phyloP scores from a whole-genome alignment of 2,797 vertebrate genomes.

The Peromyscus aztecus region DNA sequence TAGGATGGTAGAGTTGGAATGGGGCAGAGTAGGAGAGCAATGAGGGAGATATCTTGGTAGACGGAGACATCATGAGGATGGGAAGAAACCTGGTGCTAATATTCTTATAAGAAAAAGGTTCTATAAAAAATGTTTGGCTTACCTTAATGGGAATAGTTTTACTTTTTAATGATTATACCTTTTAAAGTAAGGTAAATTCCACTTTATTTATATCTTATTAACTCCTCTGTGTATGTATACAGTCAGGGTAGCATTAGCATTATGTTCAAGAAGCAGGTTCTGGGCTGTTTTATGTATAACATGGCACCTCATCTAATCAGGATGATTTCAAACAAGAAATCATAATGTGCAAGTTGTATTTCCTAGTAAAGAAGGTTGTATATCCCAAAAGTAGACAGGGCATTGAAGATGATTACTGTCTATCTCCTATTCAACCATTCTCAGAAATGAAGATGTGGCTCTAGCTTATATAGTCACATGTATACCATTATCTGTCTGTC shows the following conservation, averaged over 20 bases:
- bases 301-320: background rate
- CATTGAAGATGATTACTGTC: background rate
- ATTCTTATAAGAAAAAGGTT: background rate
- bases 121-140: background rate
- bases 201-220: background rate
- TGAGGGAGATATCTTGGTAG: too few relatives aligned
- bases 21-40: too few relatives aligned
- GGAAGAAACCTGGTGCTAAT: background rate
- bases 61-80: too few relatives aligned
- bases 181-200: slow-evolving; percentile 8
- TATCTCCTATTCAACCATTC: background rate
- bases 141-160: background rate
- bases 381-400: background rate
- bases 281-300: background rate
- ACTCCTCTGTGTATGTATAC: background rate
- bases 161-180: background rate
- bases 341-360: background rate
- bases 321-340: background rate
- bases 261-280: background rate
- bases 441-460: background rate
- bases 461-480: background rate
- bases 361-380: background rate
- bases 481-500: background rate
- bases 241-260: background rate
- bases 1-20: too few relatives aligned